A percentile compares a stretch with the other conserved stretches of the same genome.
These are phyloP conservation scores for Hydrozoanthus gracilis DNA, from an alignment of 92 coral and sea anemone species.

Conservation along the genomic window DNA sequence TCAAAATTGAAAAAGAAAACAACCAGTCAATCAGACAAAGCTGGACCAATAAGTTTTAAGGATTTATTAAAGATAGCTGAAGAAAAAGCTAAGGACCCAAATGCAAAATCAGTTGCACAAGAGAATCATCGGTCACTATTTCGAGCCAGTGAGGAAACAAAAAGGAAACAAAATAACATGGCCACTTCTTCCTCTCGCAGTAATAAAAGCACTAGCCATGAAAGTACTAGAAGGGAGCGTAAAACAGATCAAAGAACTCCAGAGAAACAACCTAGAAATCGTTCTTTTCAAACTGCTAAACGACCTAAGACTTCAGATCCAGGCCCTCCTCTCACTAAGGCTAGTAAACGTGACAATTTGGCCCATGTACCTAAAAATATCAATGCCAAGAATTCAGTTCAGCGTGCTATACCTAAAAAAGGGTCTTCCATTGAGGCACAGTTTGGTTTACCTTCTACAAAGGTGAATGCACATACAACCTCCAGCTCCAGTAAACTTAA, in stretches of 20 bases:
- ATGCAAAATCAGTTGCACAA: background rate
- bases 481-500: background rate
- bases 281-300: slow-evolving; percentile 3
- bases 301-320: slow-evolving; percentile 2
- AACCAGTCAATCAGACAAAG: slow-evolving; percentile 35
- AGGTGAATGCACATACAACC: background rate
- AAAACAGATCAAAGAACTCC: background rate
- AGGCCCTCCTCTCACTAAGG: background rate
- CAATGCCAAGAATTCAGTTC: background rate
- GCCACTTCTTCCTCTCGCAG: background rate
- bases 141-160: background rate
- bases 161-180: background rate
- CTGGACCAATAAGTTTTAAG: slow-evolving; percentile 70
- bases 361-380: background rate
- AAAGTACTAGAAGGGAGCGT: background rate
- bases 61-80: slow-evolving; percentile 92
- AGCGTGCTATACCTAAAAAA: background rate
- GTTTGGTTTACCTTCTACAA: background rate
- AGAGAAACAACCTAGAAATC: background rate
- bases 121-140: background rate
- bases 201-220: background rate
- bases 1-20: slow-evolving; percentile 26
- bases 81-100: slow-evolving; percentile 54
- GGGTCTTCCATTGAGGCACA: slow-evolving; percentile 29
- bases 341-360: background rate